phyloP scores from a whole-genome alignment of 2,113 vertebrate species.

The Mystacornis crossleyi region DNA sequence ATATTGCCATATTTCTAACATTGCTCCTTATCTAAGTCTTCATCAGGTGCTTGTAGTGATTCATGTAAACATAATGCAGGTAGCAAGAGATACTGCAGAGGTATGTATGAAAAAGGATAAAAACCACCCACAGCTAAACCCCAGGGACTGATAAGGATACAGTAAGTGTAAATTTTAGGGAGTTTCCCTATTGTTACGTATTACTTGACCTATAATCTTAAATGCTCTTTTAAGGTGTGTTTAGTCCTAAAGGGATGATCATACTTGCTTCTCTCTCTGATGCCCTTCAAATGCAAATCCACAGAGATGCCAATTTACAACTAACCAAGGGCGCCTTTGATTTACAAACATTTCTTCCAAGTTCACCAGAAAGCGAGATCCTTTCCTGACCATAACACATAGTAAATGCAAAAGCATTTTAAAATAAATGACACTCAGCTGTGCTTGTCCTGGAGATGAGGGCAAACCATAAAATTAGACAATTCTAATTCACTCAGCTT shows the following conservation, averaged over 20 bases:
- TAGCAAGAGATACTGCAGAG: not conserved
- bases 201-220: not conserved
- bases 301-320: not conserved
- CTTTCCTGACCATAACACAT: not conserved
- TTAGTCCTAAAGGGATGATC: not conserved
- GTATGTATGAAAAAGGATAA: not conserved
- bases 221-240: not conserved
- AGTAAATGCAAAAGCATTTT: not conserved
- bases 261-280: not conserved
- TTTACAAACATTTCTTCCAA: not conserved
- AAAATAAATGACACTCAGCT: not conserved
- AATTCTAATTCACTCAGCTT: not conserved
- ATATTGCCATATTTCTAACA: not conserved
- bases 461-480: not conserved
- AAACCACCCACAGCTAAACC: accelerated
- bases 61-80: not conserved
- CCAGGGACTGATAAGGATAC: not conserved
- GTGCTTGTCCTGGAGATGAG: not conserved
- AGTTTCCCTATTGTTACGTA: not conserved
- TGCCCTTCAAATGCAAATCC: not conserved
- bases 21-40: not conserved
- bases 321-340: not conserved
- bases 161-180: not conserved
- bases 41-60: not conserved
- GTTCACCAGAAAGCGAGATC: not conserved